A percentile compares a stretch with the other conserved stretches of the same genome.
Conservation (phyloP, 2,888 invertebrate species). For the Lasioglossum malachurum region DNA sequence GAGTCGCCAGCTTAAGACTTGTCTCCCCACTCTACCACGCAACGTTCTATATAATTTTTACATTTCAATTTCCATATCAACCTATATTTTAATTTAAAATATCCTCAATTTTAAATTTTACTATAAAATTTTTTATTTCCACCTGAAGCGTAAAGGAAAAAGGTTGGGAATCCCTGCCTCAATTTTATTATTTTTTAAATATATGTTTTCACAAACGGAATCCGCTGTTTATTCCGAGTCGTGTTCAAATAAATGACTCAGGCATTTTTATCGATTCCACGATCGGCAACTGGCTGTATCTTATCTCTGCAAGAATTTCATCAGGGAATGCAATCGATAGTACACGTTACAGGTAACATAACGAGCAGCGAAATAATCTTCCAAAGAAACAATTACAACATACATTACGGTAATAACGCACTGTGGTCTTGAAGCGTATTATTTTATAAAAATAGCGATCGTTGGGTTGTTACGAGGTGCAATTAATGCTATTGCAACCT, state of each 20-base stretch:
- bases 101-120: too few relatives aligned
- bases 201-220: neutral
- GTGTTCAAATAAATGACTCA: neutral
- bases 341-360: neutral
- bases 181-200: too few relatives aligned
- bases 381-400: neutral
- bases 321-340: neutral
- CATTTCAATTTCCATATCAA: too few relatives aligned
- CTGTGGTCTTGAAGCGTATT: neutral
- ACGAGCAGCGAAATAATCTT: neutral
- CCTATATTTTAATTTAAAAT: too few relatives aligned
- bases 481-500: neutral
- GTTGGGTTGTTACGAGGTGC: neutral
- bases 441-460: neutral
- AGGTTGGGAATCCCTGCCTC: too few relatives aligned
- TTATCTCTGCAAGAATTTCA: neutral
- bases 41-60: too few relatives aligned
- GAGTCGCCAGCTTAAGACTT: too few relatives aligned
- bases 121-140: too few relatives aligned
- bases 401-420: neutral
- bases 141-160: too few relatives aligned
- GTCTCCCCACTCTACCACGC: too few relatives aligned
- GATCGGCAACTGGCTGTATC: neutral
- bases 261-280: neutral
- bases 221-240: neutral